Evolutionary conservation across 1,140 invertebrate species (phyloP), one percentile per base, ranked within the genome.

Genomic region (Aphis craccivora): DNA sequence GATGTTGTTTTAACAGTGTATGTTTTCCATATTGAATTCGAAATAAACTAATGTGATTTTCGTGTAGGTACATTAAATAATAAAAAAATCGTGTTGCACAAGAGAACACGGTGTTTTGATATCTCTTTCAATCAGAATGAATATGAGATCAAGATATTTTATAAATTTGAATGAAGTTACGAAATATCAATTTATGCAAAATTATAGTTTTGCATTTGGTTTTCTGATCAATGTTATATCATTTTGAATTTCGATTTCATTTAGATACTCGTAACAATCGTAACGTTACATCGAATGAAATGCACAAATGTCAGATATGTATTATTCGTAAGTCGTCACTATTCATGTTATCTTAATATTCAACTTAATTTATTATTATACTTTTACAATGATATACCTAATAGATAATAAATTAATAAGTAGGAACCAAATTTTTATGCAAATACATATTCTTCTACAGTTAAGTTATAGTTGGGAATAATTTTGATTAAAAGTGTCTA

Each of bases 81-180:
- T 43, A 25, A 89, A 89, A 40, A 90, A 90, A 55, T 40, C 35
- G n/a, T 86, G 25, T 89, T 53, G 9, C 88, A 55, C 8, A 90
- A 90, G 53, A 60, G 35, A 90, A 23, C 35, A 40, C 8, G 8
- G 22, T 25, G 23, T 37, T 55, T 60, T 55, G 6, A 40, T 90
- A 90, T 90, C 51, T 25, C 88, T 90, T 40, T 90, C 40, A 60
- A 90, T 90, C 51, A 37, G 37, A 55, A 35, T 55, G 53, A 90
- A 90, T 60, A 90, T 40, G 35, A 51, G 51, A 90, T 37, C 35
- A 20, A 37, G 25, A 60, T 55, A 40, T 90, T 30, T 55, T 60
- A 76, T 76, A 90, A 60, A 90, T 90, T 90, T 90, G 51, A 30
- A 90, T 51, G 53, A 55, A 90, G 88, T 90, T 55, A 40, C 88